A percentile compares a stretch with the other conserved stretches of the same genome.
Conservation (phyloP, 1,140 invertebrate species). For the Drosophila baimaii region DNA sequence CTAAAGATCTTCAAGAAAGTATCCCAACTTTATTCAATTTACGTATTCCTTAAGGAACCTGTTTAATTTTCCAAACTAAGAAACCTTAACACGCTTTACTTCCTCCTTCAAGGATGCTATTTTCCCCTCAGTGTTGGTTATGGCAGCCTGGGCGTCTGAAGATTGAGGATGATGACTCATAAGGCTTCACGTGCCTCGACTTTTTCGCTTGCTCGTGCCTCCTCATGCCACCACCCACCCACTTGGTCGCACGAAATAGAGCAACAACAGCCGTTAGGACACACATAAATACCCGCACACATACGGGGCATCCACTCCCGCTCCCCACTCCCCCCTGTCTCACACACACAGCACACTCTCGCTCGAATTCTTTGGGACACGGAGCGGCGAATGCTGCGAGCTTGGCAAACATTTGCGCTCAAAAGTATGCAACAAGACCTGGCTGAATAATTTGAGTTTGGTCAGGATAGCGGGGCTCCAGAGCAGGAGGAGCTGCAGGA, state of each 20-base stretch:
- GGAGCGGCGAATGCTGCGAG: slow-evolving; percentile 49
- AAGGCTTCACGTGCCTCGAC: slow-evolving; percentile 25
- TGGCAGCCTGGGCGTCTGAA: slow-evolving; percentile 10
- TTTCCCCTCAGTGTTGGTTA: slow-evolving; percentile 8
- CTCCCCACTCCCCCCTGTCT: slow-evolving; percentile 5
- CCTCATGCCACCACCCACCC: slow-evolving; percentile 6
- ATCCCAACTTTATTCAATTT: neutral
- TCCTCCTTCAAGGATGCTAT: neutral
- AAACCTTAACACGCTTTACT: neutral
- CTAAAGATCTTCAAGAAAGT: neutral
- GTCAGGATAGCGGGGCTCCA: slow-evolving; percentile 32
- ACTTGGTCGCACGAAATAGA: slow-evolving; percentile 54
- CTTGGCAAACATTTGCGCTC: slow-evolving; percentile 77
- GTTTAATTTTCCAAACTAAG: neutral
- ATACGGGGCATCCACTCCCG: slow-evolving; percentile 21
- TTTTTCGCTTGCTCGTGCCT: slow-evolving; percentile 1
- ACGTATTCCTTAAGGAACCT: too few species aligned
- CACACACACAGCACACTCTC: slow-evolving; percentile 18
- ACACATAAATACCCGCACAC: slow-evolving; percentile 31
- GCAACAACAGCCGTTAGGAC: slow-evolving; percentile 43
- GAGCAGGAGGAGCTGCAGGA: neutral
- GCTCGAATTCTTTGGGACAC: slow-evolving; percentile 54
- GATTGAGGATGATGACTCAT: slow-evolving; percentile 62
- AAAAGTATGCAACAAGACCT: slow-evolving; percentile 80
- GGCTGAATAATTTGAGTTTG: slow-evolving; percentile 78